phyloP scores from a whole-genome alignment of 2,113 vertebrate species.

The Hemibagrus wyckioides region DNA sequence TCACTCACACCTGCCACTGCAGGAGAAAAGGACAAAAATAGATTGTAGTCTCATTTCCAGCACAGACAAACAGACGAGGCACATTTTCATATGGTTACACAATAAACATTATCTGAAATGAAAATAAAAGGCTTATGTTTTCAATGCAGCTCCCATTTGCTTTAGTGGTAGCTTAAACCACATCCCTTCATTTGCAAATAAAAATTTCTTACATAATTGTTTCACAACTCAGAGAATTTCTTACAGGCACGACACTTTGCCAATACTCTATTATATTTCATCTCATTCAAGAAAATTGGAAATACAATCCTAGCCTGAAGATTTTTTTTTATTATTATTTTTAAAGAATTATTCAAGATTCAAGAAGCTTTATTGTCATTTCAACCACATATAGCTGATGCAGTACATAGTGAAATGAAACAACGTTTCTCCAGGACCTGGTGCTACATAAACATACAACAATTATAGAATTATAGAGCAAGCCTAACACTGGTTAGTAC shows the following conservation, averaged over 20 bases:
- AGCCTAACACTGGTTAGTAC: background rate
- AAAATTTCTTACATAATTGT: background rate
- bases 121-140: background rate
- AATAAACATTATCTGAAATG: background rate
- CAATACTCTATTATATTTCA: background rate
- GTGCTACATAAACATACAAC: too few relatives aligned
- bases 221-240: background rate
- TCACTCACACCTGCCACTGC: constrained; percentile 94
- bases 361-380: too few relatives aligned
- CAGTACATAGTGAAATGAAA: too few relatives aligned
- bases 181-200: background rate
- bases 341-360: too few relatives aligned
- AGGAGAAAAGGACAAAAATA: constrained; percentile 44
- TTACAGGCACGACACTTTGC: background rate
- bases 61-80: constrained; percentile 5
- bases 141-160: background rate
- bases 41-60: background rate
- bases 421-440: too few relatives aligned
- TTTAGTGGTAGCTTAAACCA: background rate
- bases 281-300: background rate
- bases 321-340: too few relatives aligned
- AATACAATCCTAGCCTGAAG: too few relatives aligned
- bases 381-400: too few relatives aligned
- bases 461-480: background rate
- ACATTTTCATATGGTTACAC: too few relatives aligned